phyloP scores from a whole-genome alignment of 2,113 vertebrate genomes.

The Callionymus lyra region DNA sequence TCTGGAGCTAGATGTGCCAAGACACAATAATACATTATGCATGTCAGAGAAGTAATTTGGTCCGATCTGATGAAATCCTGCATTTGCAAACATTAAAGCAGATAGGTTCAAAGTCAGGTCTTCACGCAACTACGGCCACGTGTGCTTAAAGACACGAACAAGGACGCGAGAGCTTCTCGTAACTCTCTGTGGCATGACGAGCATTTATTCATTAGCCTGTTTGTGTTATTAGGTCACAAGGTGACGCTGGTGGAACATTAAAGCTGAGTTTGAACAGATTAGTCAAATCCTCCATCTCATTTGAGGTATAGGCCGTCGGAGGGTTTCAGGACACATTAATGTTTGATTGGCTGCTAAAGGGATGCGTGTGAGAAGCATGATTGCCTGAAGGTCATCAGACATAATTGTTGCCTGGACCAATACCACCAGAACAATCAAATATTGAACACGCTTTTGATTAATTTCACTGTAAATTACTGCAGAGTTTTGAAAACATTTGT shows the following conservation, averaged over 20 bases:
- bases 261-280: slow-evolving; percentile 21
- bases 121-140: slow-evolving; percentile 24
- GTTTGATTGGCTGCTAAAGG: slow-evolving; percentile 40
- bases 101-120: slow-evolving; percentile 37
- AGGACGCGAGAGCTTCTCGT: background rate
- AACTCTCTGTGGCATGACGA: no score
- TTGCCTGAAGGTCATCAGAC: slow-evolving; percentile 47
- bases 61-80: slow-evolving; percentile 34
- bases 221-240: slow-evolving; percentile 14
- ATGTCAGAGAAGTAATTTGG: slow-evolving; percentile 41
- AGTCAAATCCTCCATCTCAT: slow-evolving; percentile 1
- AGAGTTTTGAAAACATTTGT: no score
- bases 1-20: slow-evolving; percentile 41
- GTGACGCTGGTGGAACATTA: slow-evolving; percentile 21
- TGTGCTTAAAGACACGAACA: slow-evolving; percentile 25
- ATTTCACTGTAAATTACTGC: background rate
- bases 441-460: no score
- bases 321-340: slow-evolving; percentile 40
- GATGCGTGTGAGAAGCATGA: slow-evolving; percentile 28
- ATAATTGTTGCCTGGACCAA: slow-evolving; percentile 38
- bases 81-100: slow-evolving; percentile 41
- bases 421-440: slow-evolving; percentile 1
- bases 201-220: slow-evolving; percentile 19
- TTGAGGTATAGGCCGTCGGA: slow-evolving; percentile 10
- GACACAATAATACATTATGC: slow-evolving; percentile 49